Base-by-base conservation (phyloP, 2,113 vertebrate species). In the Vidua macroura region DNA sequence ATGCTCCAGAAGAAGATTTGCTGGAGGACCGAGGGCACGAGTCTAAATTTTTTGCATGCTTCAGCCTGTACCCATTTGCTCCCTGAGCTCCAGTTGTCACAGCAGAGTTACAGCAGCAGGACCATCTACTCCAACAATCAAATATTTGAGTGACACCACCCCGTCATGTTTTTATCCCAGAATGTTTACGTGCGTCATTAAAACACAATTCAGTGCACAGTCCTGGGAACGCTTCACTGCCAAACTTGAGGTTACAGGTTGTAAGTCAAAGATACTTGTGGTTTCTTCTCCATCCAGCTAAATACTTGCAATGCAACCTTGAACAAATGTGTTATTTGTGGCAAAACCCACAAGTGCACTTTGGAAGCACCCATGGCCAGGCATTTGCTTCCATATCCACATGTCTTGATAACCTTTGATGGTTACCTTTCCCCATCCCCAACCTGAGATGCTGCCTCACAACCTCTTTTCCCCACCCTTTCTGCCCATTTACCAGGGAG, bases 31-130 rank as follows among this genome's bases (percentile, higher is more conserved):
- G 6, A 90, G 79, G 59, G 68, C 90, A 85, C 15, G 19, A 87
- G 52, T 10, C 62, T 64, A 83, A 84, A 93, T 86, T 75, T 86
- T 94, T 88, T 51, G 64, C 85, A 6, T 92, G 80, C 85, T 96
- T 51, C 64, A 93, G 68, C 68, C 56, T 95, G 77, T 62, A 93
- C 86, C 77, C 92, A 85, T 77, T 95, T 93, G 86, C 66, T 94
- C 77, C 44, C 58, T 44, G 31, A 86, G 73, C 56, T 88, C 44
- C 94, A 96, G 88, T 64, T 96, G 95, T 91, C 89, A 84, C 35
- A 76, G 80, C 48, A 89, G 37, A 79, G 25, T 49, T 64, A 64
- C 15, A 88, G 66, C 64, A 91, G 52, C 41, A 91, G 69, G 49
- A 63, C 25, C 51, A 80, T n/a, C 37, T 62, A 79, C 81, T 78